Conservation (phyloP, 2,888 invertebrate species). For the Myopa tessellatipennis region DNA sequence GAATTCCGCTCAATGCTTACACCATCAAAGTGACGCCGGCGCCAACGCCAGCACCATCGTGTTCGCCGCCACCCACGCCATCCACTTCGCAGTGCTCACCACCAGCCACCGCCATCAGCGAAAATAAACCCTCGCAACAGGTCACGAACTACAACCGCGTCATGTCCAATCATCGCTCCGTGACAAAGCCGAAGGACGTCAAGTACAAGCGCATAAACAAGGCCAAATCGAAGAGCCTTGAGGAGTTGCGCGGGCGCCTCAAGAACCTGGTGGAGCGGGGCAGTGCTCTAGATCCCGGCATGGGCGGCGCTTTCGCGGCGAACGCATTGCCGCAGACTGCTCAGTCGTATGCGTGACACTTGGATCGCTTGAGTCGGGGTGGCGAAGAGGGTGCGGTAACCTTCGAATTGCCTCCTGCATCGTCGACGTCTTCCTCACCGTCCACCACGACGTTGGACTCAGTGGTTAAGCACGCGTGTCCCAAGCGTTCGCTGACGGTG, state of each 20-base stretch:
- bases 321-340: conserved; percentile 67
- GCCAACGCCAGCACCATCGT: conserved; percentile 47
- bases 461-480: conserved; percentile 52
- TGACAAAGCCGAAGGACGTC: conserved; percentile 90
- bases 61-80: conserved; percentile 39
- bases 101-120: conserved; percentile 16
- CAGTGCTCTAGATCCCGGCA: conserved; percentile 44
- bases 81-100: conserved; percentile 37
- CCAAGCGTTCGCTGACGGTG: conserved; percentile 61
- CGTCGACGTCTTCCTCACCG: conserved; percentile 23
- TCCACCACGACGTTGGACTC: conserved; percentile 38
- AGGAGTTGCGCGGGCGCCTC: conserved; percentile 83
- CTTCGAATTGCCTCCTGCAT: conserved; percentile 7
- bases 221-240: conserved; percentile 88
- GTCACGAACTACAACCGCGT: conserved; percentile 86
- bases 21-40: conserved; percentile 57
- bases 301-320: conserved; percentile 55
- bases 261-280: conserved; percentile 90
- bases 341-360: conserved; percentile 73
- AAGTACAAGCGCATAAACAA: conserved; percentile 92
- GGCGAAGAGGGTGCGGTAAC: not conserved
- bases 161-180: conserved; percentile 90
- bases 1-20: conserved; percentile 41
- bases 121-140: conserved; percentile 62
- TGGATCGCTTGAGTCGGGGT: conserved; percentile 43